These are phyloP conservation scores for Epizoanthus stellaris DNA, from an alignment of 92 coral and sea anemone genomes.

Conservation along the genomic window DNA sequence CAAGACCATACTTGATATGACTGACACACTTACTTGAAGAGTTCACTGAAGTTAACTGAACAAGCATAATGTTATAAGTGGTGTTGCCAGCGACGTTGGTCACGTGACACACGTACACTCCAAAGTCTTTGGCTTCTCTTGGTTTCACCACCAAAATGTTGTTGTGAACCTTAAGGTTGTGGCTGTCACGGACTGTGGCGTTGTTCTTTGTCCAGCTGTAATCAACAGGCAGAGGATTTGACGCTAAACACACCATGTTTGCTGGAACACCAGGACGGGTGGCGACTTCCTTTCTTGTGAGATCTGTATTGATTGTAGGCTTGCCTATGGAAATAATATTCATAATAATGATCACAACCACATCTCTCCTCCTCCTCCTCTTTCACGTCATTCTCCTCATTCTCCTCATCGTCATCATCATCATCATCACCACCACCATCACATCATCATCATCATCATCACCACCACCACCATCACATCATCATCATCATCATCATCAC, in stretches of 20 bases:
- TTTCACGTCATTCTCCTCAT: too few relatives aligned
- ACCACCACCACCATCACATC: too few relatives aligned
- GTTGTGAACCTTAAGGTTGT: not conserved
- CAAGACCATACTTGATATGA: too few relatives aligned
- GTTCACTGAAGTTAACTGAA: not conserved
- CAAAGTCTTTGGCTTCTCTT: not conserved
- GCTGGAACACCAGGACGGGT: not conserved
- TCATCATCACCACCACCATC: too few relatives aligned
- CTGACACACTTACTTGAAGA: not conserved
- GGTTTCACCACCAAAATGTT: slow-evolving; percentile 1
- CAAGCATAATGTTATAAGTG: not conserved
- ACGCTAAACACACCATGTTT: not conserved
- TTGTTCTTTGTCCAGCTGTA: not conserved
- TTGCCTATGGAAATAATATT: not conserved
- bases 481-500: too few relatives aligned
- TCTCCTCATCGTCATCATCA: too few relatives aligned
- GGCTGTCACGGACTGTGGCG: not conserved
- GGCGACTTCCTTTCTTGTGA: not conserved
- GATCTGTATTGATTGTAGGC: not conserved
- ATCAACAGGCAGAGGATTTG: not conserved
- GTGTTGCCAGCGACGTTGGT: not conserved
- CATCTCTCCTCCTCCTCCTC: too few relatives aligned
- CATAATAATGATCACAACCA: too few relatives aligned
- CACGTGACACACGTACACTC: not conserved
- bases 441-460: too few relatives aligned